These are phyloP conservation scores for Oncorhynchus masou DNA, from an alignment of 2,113 vertebrate species.

Conservation along the genomic window DNA sequence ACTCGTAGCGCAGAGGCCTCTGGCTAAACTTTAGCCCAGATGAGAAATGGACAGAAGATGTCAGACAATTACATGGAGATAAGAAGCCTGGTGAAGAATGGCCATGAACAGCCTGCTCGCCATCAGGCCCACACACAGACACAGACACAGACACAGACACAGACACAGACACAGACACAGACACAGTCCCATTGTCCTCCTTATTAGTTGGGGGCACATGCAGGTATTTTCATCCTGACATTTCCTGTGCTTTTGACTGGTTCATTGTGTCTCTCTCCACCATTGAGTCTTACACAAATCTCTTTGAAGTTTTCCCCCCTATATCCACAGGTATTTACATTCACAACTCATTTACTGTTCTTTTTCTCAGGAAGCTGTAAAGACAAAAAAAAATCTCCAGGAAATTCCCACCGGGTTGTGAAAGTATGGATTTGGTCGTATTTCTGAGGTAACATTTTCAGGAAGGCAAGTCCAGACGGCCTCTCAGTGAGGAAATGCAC, in stretches of 20 bases:
- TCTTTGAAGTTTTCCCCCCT: slow-evolving; percentile 29
- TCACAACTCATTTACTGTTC: neutral
- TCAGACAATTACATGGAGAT: slow-evolving; percentile 16
- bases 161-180: slow-evolving; percentile 20
- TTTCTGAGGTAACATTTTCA: neutral
- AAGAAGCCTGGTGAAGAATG: slow-evolving; percentile 34
- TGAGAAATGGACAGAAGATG: slow-evolving; percentile 18
- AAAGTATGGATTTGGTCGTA: slow-evolving; percentile 2
- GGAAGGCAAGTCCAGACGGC: slow-evolving; percentile 6
- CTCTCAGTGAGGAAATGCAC: slow-evolving; percentile 19
- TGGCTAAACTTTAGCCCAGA: slow-evolving; percentile 30
- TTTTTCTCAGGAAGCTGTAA: slow-evolving; percentile 6
- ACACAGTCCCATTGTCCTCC: slow-evolving; percentile 37
- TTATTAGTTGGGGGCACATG: slow-evolving; percentile 41
- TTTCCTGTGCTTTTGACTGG: slow-evolving; percentile 47
- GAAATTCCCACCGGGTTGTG: slow-evolving; percentile 13
- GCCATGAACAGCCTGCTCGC: neutral
- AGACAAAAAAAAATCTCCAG: slow-evolving; percentile 8
- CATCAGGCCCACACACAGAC: slow-evolving; percentile 6
- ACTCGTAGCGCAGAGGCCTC: neutral
- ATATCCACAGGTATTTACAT: slow-evolving; percentile 20
- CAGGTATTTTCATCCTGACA: slow-evolving; percentile 55
- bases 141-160: slow-evolving; percentile 8
- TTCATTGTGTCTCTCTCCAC: slow-evolving; percentile 29
- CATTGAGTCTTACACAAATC: slow-evolving; percentile 3